Percentiles rank a stretch among this genome's conserved stretches.
phyloP scores from a whole-genome alignment of 2,113 vertebrate species.

The Myrmecophaga tridactyla region DNA sequence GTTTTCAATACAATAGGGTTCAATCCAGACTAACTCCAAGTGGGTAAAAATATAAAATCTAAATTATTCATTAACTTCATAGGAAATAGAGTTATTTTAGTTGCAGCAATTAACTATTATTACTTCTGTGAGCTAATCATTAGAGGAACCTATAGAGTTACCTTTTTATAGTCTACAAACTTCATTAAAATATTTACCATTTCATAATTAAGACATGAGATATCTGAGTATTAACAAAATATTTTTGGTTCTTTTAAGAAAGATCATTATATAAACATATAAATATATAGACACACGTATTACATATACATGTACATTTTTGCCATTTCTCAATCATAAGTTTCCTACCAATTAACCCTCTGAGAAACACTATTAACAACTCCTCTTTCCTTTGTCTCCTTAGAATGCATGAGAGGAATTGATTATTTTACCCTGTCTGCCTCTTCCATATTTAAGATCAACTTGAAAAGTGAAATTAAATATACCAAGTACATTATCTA shows the following conservation, averaged over 20 bases:
- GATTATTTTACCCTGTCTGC: not conserved
- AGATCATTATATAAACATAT: not conserved
- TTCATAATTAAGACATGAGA: not conserved
- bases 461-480: slow-evolving; percentile 39
- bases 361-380: not conserved
- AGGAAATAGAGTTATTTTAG: not conserved
- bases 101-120: not conserved
- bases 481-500: not conserved
- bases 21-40: not conserved
- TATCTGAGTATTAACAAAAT: not conserved
- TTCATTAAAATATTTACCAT: slow-evolving; percentile 13
- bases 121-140: not conserved
- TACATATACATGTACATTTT: not conserved
- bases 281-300: not conserved
- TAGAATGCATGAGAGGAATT: not conserved
- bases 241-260: not conserved
- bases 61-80: not conserved
- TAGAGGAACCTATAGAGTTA: not conserved
- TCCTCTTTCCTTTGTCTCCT: not conserved
- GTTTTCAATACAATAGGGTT: not conserved
- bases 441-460: not conserved
- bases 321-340: not conserved
- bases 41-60: not conserved
- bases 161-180: not conserved
- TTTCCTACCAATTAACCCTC: not conserved